phyloP scores from a whole-genome alignment of 2,113 vertebrate genomes.

The Cynocephalus volans region DNA sequence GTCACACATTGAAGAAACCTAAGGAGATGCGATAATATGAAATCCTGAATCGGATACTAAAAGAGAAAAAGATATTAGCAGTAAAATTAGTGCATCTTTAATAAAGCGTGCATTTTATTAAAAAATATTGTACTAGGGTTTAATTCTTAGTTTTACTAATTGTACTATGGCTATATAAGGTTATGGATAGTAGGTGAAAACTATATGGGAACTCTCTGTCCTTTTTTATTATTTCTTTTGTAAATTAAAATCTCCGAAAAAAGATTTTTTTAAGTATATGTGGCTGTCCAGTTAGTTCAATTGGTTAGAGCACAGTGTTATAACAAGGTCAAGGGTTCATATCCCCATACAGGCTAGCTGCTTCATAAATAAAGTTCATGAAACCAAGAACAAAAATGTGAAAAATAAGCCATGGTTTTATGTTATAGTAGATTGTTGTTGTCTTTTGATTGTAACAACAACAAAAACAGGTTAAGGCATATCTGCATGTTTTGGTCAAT shows the following conservation, averaged over 20 bases:
- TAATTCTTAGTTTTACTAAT: neutral
- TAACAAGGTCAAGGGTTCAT: too few species aligned
- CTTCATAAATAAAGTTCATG: too few species aligned
- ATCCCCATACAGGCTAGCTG: too few species aligned
- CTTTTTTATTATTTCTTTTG: neutral
- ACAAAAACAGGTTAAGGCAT: neutral
- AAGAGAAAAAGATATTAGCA: neutral
- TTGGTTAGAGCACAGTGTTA: too few species aligned
- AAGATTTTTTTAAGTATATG: neutral
- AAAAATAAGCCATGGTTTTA: neutral
- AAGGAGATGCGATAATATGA: neutral
- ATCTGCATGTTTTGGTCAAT: neutral
- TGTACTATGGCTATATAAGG: neutral
- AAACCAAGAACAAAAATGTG: neutral
- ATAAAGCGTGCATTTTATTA: neutral
- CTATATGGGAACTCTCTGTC: neutral
- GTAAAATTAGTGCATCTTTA: neutral
- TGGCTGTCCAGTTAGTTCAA: too few species aligned
- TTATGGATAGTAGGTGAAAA: neutral
- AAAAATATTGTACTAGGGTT: neutral
- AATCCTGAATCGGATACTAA: neutral
- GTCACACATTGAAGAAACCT: neutral
- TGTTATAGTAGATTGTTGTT: neutral
- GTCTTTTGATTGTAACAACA: neutral
- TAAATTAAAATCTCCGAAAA: neutral